Evolutionary conservation across 2,888 invertebrate genomes (phyloP).

Genomic region (Cantharis flavilabris): DNA sequence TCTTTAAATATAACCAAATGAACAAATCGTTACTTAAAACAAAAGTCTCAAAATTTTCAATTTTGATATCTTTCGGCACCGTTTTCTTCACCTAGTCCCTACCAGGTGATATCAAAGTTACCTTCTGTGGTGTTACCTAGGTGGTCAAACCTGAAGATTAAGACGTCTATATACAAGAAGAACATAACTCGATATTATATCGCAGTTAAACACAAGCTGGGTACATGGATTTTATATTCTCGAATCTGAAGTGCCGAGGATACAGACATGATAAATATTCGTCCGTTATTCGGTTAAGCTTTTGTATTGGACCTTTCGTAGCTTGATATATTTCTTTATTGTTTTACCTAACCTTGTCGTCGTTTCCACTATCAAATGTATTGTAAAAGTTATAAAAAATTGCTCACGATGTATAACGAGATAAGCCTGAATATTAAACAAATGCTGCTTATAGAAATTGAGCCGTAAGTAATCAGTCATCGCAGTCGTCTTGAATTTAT

Average conservation of each 20-base stretch:
- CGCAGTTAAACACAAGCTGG: constrained; percentile 47
- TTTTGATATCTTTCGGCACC: constrained; percentile 20
- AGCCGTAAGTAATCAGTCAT: background rate
- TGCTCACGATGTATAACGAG: background rate
- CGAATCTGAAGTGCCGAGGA: constrained; percentile 41
- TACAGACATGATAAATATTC: constrained; percentile 46
- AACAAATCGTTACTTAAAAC: constrained; percentile 38
- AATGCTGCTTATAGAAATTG: background rate
- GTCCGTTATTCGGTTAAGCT: constrained; percentile 45
- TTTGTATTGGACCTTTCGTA: constrained; percentile 37
- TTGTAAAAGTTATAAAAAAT: background rate
- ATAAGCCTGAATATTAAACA: background rate
- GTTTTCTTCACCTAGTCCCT: background rate
- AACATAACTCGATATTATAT: constrained; percentile 47
- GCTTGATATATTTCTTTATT: constrained; percentile 42
- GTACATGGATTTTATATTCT: constrained; percentile 48
- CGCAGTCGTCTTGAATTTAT: background rate
- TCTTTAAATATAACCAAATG: constrained; percentile 24
- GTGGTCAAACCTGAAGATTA: constrained; percentile 49
- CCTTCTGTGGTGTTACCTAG: constrained; percentile 36
- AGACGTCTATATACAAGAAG: constrained; percentile 47
- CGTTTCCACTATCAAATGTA: background rate
- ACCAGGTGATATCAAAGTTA: constrained; percentile 30
- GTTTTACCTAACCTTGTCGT: constrained; percentile 29
- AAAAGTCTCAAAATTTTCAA: constrained; percentile 31